Base-by-base conservation (phyloP, 2,888 invertebrate genomes). In the Ichneumon xanthorius region DNA sequence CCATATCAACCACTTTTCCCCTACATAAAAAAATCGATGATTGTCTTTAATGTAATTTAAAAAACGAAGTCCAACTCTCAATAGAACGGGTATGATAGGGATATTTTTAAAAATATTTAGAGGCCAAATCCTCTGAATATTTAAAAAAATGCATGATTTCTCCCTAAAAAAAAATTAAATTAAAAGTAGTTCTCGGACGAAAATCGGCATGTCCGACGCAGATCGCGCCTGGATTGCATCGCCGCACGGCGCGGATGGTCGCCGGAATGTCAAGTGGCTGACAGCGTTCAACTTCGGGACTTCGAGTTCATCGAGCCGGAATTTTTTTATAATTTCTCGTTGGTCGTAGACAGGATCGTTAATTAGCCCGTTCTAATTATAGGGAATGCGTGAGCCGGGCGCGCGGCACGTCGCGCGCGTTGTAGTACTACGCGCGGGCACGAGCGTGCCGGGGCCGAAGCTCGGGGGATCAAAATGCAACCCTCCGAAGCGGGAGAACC, bases 401-500 rank as follows among this genome's bases (percentile, higher is more conserved):
- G 58, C 50, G 70, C 78, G 63, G 73, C 78, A 76, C 75, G 63
- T 50, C 68, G 55, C 70, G 48, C 22, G 22, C 77, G 40, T 22
- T 70, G 72, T 70, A 19, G 40, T 30, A 37, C 40, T 53, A 72
- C 80, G 88, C 87, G 77, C 89, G 89, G 89, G 87, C 61, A 48
- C 55, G 91, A 91, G 91, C 93, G 93, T 93, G 93, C 93, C 91
- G 83, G 78, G 88, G 88, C 90, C 89, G 91, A 92, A 90, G 92
- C 92, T 88, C 88, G 88, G 89, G 90, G 93, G 93, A 93, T 93
- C 93, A 93, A 91, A 92, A 89, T 90, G 91, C 87, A 87, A 87
- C 89, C 89, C 88, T 88, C 87, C 87, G 70, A 65, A 37, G 88
- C 89, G 90, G 89, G 88, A 90, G 89, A 89, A 89, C 89, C 88